A percentile compares a stretch with the other conserved stretches of the same genome.
Evolutionary conservation across 2,113 vertebrate genomes (phyloP).

Genomic region (Pachycephala philippinensis): DNA sequence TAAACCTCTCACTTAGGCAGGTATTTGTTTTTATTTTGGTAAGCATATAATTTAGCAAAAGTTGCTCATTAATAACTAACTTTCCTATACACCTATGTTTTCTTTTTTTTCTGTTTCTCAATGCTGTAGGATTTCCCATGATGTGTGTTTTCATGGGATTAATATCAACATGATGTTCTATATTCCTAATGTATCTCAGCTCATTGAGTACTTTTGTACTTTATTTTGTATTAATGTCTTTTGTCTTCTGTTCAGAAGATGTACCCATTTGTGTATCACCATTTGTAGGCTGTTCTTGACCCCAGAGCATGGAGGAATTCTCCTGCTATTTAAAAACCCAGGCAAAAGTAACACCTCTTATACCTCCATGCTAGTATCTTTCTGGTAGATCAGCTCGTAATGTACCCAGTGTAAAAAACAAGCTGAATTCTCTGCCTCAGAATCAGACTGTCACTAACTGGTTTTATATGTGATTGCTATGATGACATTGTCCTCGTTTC

Average conservation of each 20-base stretch:
- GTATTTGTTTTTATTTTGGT: background rate
- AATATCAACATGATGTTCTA: background rate
- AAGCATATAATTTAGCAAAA: background rate
- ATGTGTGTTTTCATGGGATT: background rate
- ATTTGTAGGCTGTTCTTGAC: background rate
- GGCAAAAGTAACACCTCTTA: background rate
- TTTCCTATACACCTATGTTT: background rate
- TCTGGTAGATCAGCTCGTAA: background rate
- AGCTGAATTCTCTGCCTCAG: background rate
- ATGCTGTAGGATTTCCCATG: background rate
- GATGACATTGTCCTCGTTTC: constrained; percentile 14
- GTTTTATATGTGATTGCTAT: background rate
- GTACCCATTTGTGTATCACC: background rate
- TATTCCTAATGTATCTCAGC: background rate
- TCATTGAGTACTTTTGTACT: background rate
- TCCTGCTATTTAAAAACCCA: background rate
- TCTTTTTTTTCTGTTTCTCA: background rate
- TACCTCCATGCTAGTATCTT: background rate
- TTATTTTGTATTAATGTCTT: background rate
- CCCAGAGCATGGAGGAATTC: background rate
- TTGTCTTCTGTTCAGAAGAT: background rate
- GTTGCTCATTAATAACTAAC: background rate
- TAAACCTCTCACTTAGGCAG: background rate
- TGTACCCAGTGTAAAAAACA: background rate
- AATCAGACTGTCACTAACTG: background rate